phyloP scores from a whole-genome alignment of 92 coral and sea anemone genomes.

The Galaxea fascicularis region DNA sequence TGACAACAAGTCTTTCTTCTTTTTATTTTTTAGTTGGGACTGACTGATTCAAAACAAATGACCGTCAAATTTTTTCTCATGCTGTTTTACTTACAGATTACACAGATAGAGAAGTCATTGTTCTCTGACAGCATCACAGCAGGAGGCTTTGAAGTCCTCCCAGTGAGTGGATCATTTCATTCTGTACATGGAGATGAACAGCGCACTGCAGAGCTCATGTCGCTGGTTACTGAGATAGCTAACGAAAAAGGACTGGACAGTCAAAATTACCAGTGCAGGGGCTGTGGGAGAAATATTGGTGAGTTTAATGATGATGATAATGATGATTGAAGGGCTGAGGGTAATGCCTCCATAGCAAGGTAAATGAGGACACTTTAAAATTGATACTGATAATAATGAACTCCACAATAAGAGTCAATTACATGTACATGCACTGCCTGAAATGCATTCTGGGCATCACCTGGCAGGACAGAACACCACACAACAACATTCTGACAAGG shows the following conservation, averaged over 20 bases:
- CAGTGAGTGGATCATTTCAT: constrained; percentile 69
- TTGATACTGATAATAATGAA: not conserved
- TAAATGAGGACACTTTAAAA: not conserved
- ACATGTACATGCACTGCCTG: too few species aligned
- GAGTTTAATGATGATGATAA: not conserved
- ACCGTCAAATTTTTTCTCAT: not conserved
- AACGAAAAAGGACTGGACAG: constrained; percentile 91
- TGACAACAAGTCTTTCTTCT: too few species aligned
- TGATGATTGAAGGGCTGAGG: not conserved
- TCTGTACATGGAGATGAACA: constrained; percentile 64
- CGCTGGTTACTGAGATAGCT: constrained; percentile 80
- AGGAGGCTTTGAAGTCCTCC: constrained; percentile 83
- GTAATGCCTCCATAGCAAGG: too few species aligned
- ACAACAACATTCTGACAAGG: too few species aligned
- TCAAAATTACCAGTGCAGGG: constrained; percentile 95
- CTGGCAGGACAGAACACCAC: too few species aligned
- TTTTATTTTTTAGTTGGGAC: too few species aligned
- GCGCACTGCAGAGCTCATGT: constrained; percentile 68
- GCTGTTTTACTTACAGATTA: constrained; percentile 11
- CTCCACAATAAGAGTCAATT: too few species aligned
- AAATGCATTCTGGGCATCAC: too few species aligned
- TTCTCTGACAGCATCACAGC: constrained; percentile 20
- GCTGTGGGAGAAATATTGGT: constrained; percentile 97
- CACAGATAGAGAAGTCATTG: not conserved
- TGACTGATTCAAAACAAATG: too few species aligned